Evolutionary conservation across 2,113 vertebrate genomes (phyloP).

Genomic region (Melanerpes formicivorus): DNA sequence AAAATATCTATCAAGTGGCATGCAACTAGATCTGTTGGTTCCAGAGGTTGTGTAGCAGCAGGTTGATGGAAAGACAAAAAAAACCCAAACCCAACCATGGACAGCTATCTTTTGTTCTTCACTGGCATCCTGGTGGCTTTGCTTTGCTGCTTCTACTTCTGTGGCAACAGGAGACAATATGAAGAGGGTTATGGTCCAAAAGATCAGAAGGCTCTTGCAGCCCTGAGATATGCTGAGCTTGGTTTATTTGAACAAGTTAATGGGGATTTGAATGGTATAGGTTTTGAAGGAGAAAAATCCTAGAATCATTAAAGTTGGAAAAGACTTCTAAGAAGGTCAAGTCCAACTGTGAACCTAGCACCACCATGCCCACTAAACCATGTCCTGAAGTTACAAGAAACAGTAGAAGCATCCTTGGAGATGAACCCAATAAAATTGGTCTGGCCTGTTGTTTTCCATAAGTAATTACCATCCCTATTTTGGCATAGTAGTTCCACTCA

Average conservation of each 20-base stretch:
- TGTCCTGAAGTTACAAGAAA: not conserved
- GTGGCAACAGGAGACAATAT: not conserved
- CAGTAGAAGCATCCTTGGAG: not conserved
- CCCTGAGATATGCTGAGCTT: not conserved
- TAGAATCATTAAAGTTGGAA: no score
- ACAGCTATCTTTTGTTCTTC: not conserved
- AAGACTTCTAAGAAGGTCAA: no score
- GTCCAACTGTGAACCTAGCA: no score
- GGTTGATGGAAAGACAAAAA: not conserved
- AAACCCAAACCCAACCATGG: not conserved
- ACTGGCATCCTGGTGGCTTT: not conserved
- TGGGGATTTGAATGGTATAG: not conserved
- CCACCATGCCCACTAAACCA: no score
- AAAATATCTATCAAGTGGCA: not conserved
- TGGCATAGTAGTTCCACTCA: not conserved
- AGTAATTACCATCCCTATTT: not conserved
- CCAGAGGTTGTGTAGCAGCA: not conserved
- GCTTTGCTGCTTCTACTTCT: not conserved
- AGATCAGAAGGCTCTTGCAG: not conserved
- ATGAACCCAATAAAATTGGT: not conserved
- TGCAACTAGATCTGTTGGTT: not conserved
- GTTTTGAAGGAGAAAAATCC: not conserved
- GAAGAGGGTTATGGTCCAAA: not conserved
- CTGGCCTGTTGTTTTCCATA: not conserved
- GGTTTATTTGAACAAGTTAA: not conserved